Conservation (phyloP, 1,140 invertebrate genomes). For the Anoplophora glabripennis region DNA sequence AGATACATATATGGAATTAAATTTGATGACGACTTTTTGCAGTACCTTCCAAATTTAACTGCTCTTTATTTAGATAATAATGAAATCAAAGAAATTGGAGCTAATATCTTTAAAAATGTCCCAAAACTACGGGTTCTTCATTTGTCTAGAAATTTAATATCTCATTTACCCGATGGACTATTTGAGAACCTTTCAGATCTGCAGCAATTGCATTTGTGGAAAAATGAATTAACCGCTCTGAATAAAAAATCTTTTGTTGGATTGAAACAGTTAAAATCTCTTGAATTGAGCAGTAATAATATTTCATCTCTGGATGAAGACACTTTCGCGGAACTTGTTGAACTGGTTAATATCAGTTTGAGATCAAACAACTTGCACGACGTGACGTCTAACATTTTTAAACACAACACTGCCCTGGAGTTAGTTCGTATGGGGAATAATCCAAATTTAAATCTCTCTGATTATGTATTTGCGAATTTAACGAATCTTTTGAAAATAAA, state of each 20-base stretch:
- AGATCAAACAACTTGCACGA: conserved; percentile 11
- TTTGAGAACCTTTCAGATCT: conserved; percentile 20
- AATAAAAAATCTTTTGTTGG: conserved; percentile 15
- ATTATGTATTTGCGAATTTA: conserved; percentile 20
- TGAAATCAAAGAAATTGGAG: conserved; percentile 9
- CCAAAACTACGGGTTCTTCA: background rate
- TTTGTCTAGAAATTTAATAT: background rate
- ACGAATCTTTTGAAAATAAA: conserved; percentile 6
- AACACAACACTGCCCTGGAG: conserved; percentile 1
- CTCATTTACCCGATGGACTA: background rate
- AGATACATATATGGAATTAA: background rate
- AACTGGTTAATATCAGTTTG: conserved; percentile 3
- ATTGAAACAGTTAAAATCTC: conserved; percentile 16
- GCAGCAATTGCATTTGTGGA: conserved; percentile 15
- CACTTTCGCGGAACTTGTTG: background rate
- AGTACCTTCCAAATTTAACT: background rate
- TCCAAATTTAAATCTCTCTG: conserved; percentile 8
- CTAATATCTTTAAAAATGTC: background rate
- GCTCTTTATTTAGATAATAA: conserved; percentile 18
- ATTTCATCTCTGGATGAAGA: conserved; percentile 1
- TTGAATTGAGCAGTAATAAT: conserved; percentile 17
- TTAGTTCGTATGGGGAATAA: conserved; percentile 4
- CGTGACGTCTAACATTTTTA: conserved; percentile 8
- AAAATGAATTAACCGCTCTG: conserved; percentile 20
- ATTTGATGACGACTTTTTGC: conserved; percentile 1